Percentiles rank a stretch among this genome's conserved stretches.
These are phyloP conservation scores for Drosophila aldrichi DNA, from an alignment of 2,888 invertebrate species.

Conservation along the genomic window DNA sequence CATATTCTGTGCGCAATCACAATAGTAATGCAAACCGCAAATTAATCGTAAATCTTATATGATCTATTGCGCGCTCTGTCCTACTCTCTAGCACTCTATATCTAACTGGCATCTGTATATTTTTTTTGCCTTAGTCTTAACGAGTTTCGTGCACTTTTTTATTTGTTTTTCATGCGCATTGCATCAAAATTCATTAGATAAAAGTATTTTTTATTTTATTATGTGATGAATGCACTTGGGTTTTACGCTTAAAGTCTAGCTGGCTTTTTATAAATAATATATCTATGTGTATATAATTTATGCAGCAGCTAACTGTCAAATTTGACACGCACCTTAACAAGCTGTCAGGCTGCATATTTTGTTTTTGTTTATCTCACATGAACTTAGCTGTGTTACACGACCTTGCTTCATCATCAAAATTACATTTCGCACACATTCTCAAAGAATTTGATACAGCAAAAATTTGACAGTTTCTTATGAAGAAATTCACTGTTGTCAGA, in stretches of 20 bases:
- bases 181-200: constrained; percentile 62
- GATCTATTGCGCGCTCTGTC: constrained; percentile 4
- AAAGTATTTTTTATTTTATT: constrained; percentile 37
- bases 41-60: constrained; percentile 37
- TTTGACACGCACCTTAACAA: constrained; percentile 9
- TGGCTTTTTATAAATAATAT: constrained; percentile 7
- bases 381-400: not conserved
- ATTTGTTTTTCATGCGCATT: constrained; percentile 8
- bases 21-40: constrained; percentile 40
- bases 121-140: constrained; percentile 13
- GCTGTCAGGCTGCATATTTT: not conserved
- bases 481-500: not conserved
- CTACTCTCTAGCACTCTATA: not conserved
- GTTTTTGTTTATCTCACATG: not conserved
- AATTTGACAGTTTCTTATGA: constrained; percentile 1
- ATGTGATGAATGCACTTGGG: constrained; percentile 27
- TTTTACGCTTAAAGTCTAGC: constrained; percentile 10
- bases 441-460: not conserved
- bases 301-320: constrained; percentile 1
- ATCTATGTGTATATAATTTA: not conserved
- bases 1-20: constrained; percentile 24
- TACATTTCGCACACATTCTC: not conserved
- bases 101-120: constrained; percentile 11
- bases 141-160: constrained; percentile 36
- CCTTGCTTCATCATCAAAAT: not conserved